These are phyloP conservation scores for Petrosia ficiformis DNA, from an alignment of 37 sponge, comb jelly and placozoan species.

Conservation along the genomic window DNA sequence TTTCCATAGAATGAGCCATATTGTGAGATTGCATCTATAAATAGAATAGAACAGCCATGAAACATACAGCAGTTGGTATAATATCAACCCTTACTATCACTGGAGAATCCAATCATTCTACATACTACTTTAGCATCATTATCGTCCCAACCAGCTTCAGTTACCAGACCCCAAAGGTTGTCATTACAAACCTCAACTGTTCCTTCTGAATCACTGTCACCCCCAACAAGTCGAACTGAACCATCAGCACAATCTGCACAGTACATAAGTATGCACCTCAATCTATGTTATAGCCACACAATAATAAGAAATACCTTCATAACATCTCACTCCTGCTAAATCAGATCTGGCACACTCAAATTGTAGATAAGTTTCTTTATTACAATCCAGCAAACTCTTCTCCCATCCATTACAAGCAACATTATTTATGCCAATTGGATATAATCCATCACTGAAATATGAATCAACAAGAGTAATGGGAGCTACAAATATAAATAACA, in stretches of 20 bases:
- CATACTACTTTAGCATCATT: neutral
- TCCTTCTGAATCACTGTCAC: neutral
- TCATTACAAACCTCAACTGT: neutral
- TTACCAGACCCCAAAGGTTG: neutral
- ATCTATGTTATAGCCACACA: no score
- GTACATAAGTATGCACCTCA: no score
- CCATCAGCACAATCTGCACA: neutral
- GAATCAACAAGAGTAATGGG: neutral
- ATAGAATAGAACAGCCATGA: neutral
- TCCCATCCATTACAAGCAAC: neutral
- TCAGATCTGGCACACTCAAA: neutral
- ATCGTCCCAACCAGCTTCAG: neutral
- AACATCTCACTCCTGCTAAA: neutral
- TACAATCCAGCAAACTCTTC: neutral
- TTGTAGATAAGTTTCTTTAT: neutral
- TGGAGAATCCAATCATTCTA: neutral
- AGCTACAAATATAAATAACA: neutral
- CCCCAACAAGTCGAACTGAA: neutral
- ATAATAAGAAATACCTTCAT: neutral
- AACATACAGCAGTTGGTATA: no score
- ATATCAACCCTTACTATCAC: neutral
- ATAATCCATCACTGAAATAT: neutral
- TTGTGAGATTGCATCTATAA: neutral
- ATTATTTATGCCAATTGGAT: neutral
- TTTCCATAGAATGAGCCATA: neutral